A percentile compares a stretch with the other conserved stretches of the same genome.
Conservation (phyloP, 2,797 vertebrate species). For the Falco novaeseelandiae region DNA sequence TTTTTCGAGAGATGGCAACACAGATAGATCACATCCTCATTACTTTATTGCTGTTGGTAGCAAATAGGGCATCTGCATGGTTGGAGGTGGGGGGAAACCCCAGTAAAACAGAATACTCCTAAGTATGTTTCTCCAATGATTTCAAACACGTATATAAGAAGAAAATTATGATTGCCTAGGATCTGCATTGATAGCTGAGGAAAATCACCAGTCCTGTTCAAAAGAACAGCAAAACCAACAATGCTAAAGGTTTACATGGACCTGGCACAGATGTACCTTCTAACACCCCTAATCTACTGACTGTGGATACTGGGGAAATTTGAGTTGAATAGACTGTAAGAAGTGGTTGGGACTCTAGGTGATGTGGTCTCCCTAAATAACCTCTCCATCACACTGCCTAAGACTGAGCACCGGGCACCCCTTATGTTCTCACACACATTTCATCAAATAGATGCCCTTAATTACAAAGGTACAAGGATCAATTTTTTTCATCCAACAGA, state of each 20-base stretch:
- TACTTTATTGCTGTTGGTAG: not conserved
- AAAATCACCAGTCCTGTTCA: not conserved
- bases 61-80: not conserved
- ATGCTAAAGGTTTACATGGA: not conserved
- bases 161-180: not conserved
- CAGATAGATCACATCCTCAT: not conserved
- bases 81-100: rapidly evolving
- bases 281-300: not conserved
- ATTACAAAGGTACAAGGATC: not conserved
- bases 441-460: not conserved
- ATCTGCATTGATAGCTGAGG: not conserved
- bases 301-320: not conserved
- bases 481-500: not conserved
- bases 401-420: not conserved
- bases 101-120: not conserved
- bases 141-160: not conserved
- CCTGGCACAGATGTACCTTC: not conserved
- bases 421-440: not conserved
- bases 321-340: not conserved
- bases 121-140: not conserved
- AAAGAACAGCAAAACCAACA: not conserved
- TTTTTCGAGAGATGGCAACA: not conserved
- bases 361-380: not conserved
- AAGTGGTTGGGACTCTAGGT: not conserved
- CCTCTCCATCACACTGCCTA: not conserved